These are phyloP conservation scores for Himalopsyche tibetana DNA, from an alignment of 2,888 invertebrate species.

Conservation along the genomic window DNA sequence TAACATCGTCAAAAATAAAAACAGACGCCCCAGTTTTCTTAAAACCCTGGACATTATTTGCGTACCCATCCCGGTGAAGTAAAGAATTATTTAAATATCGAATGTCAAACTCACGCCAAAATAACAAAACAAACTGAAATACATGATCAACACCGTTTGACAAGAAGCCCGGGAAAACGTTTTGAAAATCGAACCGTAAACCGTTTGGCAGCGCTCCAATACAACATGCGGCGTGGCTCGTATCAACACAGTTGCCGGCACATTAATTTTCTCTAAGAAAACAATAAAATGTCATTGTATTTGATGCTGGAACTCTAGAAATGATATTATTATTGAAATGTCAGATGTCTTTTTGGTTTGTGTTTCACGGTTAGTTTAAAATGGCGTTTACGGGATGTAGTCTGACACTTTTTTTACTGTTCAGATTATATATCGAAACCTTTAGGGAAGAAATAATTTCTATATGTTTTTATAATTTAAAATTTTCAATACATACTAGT, in stretches of 20 bases:
- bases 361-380: no score
- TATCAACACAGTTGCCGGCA: not conserved
- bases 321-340: not conserved
- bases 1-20: not conserved
- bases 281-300: not conserved
- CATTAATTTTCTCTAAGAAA: not conserved
- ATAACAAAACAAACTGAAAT: not conserved
- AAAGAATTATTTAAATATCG: conserved; percentile 24
- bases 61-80: not conserved
- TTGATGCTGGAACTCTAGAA: not conserved
- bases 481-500: no score
- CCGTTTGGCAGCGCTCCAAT: conserved; percentile 17
- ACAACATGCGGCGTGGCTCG: not conserved
- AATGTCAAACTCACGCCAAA: conserved; percentile 31
- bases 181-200: conserved; percentile 29
- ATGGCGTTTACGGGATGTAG: no score
- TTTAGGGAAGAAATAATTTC: no score
- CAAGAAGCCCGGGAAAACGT: conserved; percentile 23
- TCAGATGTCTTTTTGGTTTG: no score
- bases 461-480: no score
- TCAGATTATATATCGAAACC: no score
- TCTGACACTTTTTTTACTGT: no score
- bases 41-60: not conserved
- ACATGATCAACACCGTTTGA: conserved; percentile 10
- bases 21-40: not conserved